These are phyloP conservation scores for Xenus cinereus DNA, from an alignment of 2,113 vertebrate genomes.

Conservation along the genomic window DNA sequence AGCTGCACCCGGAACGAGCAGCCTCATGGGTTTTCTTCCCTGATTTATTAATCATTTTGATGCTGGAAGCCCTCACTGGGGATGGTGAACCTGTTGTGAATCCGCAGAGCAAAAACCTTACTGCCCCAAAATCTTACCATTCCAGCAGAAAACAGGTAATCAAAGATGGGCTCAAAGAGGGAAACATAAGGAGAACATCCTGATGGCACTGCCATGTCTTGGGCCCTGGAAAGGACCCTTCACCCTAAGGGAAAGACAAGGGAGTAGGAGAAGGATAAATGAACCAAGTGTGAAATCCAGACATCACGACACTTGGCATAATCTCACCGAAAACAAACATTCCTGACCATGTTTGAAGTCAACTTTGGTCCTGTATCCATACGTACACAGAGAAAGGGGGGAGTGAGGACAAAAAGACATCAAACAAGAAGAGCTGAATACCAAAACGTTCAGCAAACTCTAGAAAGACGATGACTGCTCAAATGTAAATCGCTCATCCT, in stretches of 20 bases:
- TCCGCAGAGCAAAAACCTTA: not conserved
- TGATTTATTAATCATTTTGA: not conserved
- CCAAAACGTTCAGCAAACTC: not conserved
- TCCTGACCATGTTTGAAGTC: not conserved
- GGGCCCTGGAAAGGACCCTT: not conserved
- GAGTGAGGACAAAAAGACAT: not conserved
- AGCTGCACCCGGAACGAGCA: not conserved
- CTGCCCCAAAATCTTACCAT: not conserved
- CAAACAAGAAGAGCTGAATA: not conserved
- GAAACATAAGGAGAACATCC: not conserved
- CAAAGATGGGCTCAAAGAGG: not conserved
- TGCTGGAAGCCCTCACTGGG: rapidly evolving
- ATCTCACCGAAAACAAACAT: not conserved
- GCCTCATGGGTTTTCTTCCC: not conserved
- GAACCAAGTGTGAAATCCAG: not conserved
- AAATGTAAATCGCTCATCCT: not conserved
- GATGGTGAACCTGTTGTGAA: not conserved
- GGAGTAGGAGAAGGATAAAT: not conserved
- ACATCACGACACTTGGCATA: not conserved
- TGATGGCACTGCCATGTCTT: not conserved
- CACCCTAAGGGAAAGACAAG: not conserved
- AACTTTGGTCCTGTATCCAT: not conserved
- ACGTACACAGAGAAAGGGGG: rapidly evolving
- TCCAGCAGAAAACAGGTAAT: not conserved
- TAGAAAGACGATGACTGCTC: rapidly evolving